phyloP scores from a whole-genome alignment of 1,140 invertebrate species.

The Goniozus legneri region DNA sequence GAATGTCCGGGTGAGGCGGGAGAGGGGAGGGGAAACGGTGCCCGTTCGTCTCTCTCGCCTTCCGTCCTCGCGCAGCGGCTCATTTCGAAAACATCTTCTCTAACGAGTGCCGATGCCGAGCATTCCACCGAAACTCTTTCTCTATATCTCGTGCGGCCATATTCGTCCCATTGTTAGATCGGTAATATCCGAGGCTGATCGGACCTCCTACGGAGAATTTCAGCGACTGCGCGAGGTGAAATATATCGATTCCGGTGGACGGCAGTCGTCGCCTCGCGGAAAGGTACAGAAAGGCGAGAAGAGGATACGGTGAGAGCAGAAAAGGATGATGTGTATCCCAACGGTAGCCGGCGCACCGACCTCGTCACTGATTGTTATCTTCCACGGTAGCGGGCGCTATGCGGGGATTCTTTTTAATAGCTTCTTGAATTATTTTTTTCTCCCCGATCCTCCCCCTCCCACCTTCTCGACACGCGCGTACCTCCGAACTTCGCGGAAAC shows the following conservation, averaged over 20 bases:
- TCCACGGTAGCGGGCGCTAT: slow-evolving; percentile 27
- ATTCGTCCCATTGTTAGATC: slow-evolving; percentile 38
- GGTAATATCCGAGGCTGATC: slow-evolving; percentile 11
- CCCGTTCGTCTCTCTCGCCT: no score
- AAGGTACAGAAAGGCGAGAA: neutral
- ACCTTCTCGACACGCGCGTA: neutral
- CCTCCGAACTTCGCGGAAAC: neutral
- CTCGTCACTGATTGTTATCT: slow-evolving; percentile 32
- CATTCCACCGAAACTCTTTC: slow-evolving; percentile 30
- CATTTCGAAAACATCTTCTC: slow-evolving; percentile 39
- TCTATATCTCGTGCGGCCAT: slow-evolving; percentile 23
- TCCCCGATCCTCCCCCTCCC: neutral
- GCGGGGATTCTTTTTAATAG: slow-evolving; percentile 32
- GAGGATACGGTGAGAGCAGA: neutral
- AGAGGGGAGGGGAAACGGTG: no score
- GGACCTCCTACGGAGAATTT: slow-evolving; percentile 45
- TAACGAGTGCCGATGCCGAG: slow-evolving; percentile 32
- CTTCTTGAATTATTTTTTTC: slow-evolving; percentile 25
- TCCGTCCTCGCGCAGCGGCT: no score
- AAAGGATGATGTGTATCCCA: slow-evolving; percentile 16
- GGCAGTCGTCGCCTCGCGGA: slow-evolving; percentile 15
- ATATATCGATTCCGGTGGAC: slow-evolving; percentile 15
- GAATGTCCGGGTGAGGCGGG: slow-evolving; percentile 40
- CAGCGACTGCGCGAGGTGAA: slow-evolving; percentile 25
- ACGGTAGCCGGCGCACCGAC: slow-evolving; percentile 25